Evolutionary conservation across 1,140 invertebrate species (phyloP).

Genomic region (Agrypnia vestita): DNA sequence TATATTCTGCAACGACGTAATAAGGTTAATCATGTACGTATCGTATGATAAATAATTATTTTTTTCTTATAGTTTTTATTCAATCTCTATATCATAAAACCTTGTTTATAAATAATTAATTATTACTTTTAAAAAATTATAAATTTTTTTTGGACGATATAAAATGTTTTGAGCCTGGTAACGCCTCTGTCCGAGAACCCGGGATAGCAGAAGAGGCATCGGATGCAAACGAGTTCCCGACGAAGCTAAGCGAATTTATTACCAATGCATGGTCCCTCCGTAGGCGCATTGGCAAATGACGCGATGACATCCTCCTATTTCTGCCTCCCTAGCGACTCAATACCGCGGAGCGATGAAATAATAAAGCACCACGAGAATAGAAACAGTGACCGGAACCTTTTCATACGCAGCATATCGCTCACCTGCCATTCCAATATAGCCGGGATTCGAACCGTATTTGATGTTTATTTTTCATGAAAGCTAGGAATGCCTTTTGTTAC

Average conservation of each 20-base stretch:
- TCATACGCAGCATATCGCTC: conserved; percentile 39
- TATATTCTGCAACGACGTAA: too few species aligned
- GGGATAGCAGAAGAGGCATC: conserved; percentile 48
- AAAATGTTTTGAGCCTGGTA: conserved; percentile 1
- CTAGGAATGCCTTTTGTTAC: conserved; percentile 14
- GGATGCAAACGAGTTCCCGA: conserved; percentile 43
- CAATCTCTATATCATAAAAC: too few species aligned
- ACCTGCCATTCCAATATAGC: conserved; percentile 19
- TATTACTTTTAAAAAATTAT: too few species aligned
- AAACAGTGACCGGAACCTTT: conserved; percentile 27
- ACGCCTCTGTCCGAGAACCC: conserved; percentile 30
- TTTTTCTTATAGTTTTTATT: too few species aligned
- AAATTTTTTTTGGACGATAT: too few species aligned
- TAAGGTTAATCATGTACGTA: too few species aligned
- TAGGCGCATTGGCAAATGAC: conserved; percentile 56
- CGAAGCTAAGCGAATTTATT: conserved; percentile 47
- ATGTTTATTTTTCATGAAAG: conserved; percentile 49
- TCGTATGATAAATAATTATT: too few species aligned
- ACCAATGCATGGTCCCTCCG: conserved; percentile 55
- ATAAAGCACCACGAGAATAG: conserved; percentile 41
- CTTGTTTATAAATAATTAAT: too few species aligned
- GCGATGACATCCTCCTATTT: conserved; percentile 28
- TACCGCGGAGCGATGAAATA: conserved; percentile 50
- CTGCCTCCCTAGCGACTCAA: conserved; percentile 38
- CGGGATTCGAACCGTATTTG: conserved; percentile 4